Base-by-base conservation (phyloP, 1,140 invertebrate genomes). In the Whitmania pigra region DNA sequence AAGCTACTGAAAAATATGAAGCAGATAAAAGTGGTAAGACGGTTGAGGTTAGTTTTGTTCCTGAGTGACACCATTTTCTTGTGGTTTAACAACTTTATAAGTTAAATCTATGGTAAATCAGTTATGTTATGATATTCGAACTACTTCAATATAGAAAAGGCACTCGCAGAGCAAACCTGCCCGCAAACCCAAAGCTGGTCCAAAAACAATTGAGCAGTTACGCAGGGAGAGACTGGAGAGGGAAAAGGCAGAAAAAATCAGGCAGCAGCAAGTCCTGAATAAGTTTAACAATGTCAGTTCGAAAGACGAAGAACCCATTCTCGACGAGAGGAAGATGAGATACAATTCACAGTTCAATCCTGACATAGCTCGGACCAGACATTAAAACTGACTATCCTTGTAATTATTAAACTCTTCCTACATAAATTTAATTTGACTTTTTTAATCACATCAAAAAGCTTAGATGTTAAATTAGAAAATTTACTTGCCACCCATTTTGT, bases 311-410 rank as follows among this genome's bases (percentile, higher is more conserved):
- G 73, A 72, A 54, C 74, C 55, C 67, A 73, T 75, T 53, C 72
- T 71, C n/a, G 76, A 73, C 68, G 79, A 80, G 49, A 80, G 87
- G 4, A 84, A 85, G 76, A 87, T 89, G 77, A 89, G 88, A 83
- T 95, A 96, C 79, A 93, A 93, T 85, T 92, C 90, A 11, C 92
- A 94, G 82, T 95, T 91, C 80, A 94, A 93, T 83, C 93, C 93
- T 55, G 76, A 77, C 13, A 78, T 79, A 76, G 77, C 43, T 49
- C 43, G 43, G 43, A 49, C 43, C 15, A 49, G 43, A 49, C 13
- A 49, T 49, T n/a, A n/a, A n/a, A n/a, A n/a, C n/a, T n/a, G n/a
- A n/a, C n/a, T n/a, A n/a, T n/a, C n/a, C n/a, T n/a, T n/a, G n/a
- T n/a, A n/a, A n/a, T n/a, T n/a, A n/a, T n/a, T n/a, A n/a, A n/a